These are phyloP conservation scores for Hoplodrina blanda DNA, from an alignment of 2,888 invertebrate genomes.

Conservation along the genomic window DNA sequence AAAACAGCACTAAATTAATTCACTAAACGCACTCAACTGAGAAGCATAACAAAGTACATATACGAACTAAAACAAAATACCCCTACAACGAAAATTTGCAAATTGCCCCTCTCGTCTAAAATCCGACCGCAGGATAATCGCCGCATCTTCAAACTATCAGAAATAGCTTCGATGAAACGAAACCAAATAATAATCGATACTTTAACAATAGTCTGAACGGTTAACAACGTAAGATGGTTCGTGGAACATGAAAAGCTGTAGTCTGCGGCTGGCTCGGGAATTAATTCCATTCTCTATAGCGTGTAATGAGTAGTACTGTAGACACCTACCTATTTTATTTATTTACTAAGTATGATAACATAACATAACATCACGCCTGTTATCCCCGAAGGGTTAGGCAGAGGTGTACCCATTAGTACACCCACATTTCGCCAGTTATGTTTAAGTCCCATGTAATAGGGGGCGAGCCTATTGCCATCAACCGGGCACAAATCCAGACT, in stretches of 20 bases:
- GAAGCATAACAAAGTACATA: conserved; percentile 1
- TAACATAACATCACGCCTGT: too few species aligned
- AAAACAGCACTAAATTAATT: neutral
- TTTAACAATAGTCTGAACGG: conserved; percentile 72
- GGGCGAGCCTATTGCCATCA: too few species aligned
- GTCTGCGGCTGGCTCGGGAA: conserved; percentile 82
- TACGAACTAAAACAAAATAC: conserved; percentile 17
- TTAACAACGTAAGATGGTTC: conserved; percentile 71
- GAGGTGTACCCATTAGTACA: too few species aligned
- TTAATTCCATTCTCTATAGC: conserved; percentile 83
- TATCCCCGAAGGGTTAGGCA: too few species aligned
- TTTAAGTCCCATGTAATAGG: too few species aligned
- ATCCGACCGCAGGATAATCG: conserved; percentile 51
- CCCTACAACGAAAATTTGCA: conserved; percentile 38
- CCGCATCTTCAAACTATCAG: conserved; percentile 51
- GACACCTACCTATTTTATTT: conserved; percentile 23
- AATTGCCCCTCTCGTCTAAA: conserved; percentile 30
- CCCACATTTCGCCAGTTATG: too few species aligned
- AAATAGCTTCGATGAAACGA: conserved; percentile 49
- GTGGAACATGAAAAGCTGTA: conserved; percentile 77
- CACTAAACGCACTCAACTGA: neutral
- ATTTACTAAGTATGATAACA: neutral
- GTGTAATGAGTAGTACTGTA: conserved; percentile 76
- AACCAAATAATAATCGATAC: conserved; percentile 70
- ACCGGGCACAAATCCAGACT: too few species aligned